phyloP scores from a whole-genome alignment of 2,888 invertebrate genomes.

The Pteria penguin region DNA sequence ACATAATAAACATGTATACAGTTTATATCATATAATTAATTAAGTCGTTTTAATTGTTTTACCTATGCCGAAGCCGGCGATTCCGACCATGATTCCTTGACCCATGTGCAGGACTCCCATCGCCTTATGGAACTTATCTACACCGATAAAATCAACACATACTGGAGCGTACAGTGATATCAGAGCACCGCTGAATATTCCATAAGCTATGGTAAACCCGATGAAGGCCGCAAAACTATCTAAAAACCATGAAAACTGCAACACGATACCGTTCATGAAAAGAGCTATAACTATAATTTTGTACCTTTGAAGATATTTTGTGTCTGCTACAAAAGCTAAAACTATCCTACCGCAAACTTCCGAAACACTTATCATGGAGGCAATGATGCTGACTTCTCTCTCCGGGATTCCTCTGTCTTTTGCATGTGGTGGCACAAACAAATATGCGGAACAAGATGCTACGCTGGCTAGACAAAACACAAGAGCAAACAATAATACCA shows the following conservation, averaged over 20 bases:
- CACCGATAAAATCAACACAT: constrained; percentile 25
- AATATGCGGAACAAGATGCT: not conserved
- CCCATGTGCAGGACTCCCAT: constrained; percentile 9
- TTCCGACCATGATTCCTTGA: constrained; percentile 8
- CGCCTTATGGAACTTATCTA: constrained; percentile 12
- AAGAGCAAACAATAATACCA: constrained; percentile 7
- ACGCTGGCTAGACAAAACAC: constrained; percentile 8
- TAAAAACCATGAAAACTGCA: constrained; percentile 1
- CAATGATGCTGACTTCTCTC: constrained; percentile 16
- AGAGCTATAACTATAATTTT: constrained; percentile 9
- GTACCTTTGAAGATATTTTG: constrained; percentile 9
- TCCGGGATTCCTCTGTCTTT: constrained; percentile 17
- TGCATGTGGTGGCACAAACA: constrained; percentile 31
- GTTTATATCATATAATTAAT: not conserved
- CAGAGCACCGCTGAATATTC: constrained; percentile 22
- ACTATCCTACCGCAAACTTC: constrained; percentile 16
- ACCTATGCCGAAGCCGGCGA: constrained; percentile 10
- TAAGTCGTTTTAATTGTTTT: too few relatives aligned
- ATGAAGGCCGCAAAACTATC: not conserved
- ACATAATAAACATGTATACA: not conserved
- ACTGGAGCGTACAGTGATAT: constrained; percentile 26
- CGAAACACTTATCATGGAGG: constrained; percentile 7
- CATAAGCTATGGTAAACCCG: constrained; percentile 13
- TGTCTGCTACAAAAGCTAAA: constrained; percentile 18
- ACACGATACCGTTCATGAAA: constrained; percentile 6